phyloP scores from a whole-genome alignment of 2,888 invertebrate species.

The Gandaritis pyraliata region DNA sequence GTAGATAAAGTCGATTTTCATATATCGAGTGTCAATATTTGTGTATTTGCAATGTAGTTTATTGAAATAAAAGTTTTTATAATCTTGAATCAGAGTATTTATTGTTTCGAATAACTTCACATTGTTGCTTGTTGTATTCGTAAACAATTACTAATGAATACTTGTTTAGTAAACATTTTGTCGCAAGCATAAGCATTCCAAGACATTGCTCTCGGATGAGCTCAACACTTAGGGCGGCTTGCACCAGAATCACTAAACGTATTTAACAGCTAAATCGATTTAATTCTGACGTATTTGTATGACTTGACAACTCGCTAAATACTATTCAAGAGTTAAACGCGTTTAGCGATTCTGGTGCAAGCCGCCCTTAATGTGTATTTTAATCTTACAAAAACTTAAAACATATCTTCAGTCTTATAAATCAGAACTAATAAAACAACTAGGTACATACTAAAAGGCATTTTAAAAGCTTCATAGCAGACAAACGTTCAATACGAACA shows the following conservation, averaged over 20 bases:
- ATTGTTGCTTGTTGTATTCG: slow-evolving; percentile 4
- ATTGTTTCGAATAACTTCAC: slow-evolving; percentile 18
- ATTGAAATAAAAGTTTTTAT: slow-evolving; percentile 63
- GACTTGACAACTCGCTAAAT: no score
- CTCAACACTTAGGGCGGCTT: no score
- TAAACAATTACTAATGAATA: not conserved
- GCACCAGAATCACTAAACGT: no score
- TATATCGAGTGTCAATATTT: slow-evolving; percentile 35
- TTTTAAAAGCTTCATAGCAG: no score
- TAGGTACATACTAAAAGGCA: no score
- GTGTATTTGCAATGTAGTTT: slow-evolving; percentile 52
- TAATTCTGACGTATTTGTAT: no score
- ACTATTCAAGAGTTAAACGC: no score
- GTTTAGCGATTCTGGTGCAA: no score
- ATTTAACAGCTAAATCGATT: no score
- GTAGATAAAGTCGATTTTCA: slow-evolving; percentile 18
- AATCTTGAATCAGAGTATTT: slow-evolving; percentile 45
- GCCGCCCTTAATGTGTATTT: no score
- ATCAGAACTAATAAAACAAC: not conserved
- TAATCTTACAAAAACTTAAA: slow-evolving; percentile 9
- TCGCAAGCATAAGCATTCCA: not conserved
- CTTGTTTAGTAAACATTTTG: slow-evolving; percentile 14
- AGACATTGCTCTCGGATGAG: not conserved
- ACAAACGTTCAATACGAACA: no score
- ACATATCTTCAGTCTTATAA: slow-evolving; percentile 4